These are phyloP conservation scores for Metopolophium dirhodum DNA, from an alignment of 1,140 invertebrate genomes.

Conservation along the genomic window DNA sequence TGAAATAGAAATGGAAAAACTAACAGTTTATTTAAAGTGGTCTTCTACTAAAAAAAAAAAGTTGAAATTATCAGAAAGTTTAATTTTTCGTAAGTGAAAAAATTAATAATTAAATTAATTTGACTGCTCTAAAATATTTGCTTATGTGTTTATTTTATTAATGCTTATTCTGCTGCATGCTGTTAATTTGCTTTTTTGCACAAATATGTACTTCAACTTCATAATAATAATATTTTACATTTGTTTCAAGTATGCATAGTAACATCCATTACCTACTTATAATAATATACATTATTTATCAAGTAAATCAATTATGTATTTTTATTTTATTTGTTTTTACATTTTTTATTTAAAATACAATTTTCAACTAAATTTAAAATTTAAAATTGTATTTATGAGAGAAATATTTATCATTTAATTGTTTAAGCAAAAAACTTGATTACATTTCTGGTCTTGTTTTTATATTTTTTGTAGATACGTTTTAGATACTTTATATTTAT, in stretches of 20 bases:
- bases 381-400: not conserved
- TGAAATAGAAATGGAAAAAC: slow-evolving; percentile 31
- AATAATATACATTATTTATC: not conserved
- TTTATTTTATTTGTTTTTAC: not conserved
- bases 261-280: not conserved
- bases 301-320: not conserved
- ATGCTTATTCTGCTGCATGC: not conserved
- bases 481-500: not conserved
- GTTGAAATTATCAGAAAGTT: slow-evolving; percentile 11
- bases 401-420: not conserved
- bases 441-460: not conserved
- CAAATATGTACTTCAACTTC: not conserved
- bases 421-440: not conserved
- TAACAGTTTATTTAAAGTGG: slow-evolving; percentile 34
- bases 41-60: slow-evolving; percentile 18
- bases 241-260: not conserved
- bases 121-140: not conserved
- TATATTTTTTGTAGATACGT: not conserved
- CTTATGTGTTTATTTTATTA: not conserved
- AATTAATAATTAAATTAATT: not conserved
- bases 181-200: not conserved
- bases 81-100: slow-evolving; percentile 36
- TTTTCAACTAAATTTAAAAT: not conserved
- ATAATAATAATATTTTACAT: not conserved
- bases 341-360: not conserved